phyloP scores from a whole-genome alignment of 2,797 vertebrate genomes.

The Gallirallus australis region DNA sequence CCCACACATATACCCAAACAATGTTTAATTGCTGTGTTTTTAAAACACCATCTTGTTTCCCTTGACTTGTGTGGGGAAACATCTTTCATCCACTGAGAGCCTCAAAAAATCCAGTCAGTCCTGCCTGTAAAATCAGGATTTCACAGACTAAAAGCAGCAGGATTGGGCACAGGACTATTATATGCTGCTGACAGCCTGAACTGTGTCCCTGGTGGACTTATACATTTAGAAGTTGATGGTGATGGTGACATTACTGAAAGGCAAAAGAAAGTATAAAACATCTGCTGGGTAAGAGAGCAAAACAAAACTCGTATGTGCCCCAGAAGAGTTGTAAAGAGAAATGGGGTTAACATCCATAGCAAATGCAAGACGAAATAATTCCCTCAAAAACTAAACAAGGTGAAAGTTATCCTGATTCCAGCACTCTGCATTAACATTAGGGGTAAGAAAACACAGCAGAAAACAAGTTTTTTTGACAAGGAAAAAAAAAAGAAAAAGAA shows the following conservation, averaged over 20 bases:
- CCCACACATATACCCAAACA: neutral
- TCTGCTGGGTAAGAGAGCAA: conserved; percentile 53
- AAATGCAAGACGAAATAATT: conserved; percentile 52
- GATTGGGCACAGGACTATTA: neutral
- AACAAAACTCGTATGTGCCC: conserved; percentile 40
- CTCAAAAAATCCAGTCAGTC: neutral
- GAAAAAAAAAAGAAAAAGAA: too few relatives aligned
- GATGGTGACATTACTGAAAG: conserved; percentile 55
- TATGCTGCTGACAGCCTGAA: neutral
- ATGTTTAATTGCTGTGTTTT: neutral
- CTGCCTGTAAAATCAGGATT: neutral
- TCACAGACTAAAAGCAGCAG: neutral
- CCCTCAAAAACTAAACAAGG: conserved; percentile 48
- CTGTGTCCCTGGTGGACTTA: conserved; percentile 17
- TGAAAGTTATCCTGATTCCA: conserved; percentile 10
- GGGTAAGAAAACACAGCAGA: neutral
- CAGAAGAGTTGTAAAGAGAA: conserved; percentile 45
- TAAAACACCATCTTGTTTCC: neutral
- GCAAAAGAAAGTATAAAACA: conserved; percentile 56
- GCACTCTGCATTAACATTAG: neutral
- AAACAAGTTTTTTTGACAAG: neutral
- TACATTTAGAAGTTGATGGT: conserved; percentile 14
- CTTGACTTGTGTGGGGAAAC: neutral
- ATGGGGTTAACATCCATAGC: conserved; percentile 49
- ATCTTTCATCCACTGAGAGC: neutral